Percentiles rank a stretch among this genome's conserved stretches.
These are phyloP conservation scores for Cryptosula pallasiana DNA, from an alignment of 2,888 invertebrate genomes.

Conservation along the genomic window DNA sequence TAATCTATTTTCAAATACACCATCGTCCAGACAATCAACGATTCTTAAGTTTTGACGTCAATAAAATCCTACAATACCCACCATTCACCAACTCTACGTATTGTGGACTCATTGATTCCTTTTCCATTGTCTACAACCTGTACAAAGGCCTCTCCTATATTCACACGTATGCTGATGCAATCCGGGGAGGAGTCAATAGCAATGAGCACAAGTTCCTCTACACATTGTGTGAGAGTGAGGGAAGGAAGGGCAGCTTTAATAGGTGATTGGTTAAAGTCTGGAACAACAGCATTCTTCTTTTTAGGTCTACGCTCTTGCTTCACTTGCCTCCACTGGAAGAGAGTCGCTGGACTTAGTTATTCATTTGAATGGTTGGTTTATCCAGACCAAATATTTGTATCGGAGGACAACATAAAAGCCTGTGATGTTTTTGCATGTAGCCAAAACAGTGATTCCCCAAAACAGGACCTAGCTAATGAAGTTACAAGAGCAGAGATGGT, in stretches of 20 bases:
- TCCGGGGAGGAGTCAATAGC: conserved; percentile 1
- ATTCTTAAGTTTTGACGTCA: no score
- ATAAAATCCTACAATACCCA: no score
- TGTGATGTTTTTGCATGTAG: no score
- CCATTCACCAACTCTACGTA: not conserved
- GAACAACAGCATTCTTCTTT: not conserved
- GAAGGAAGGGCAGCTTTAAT: not conserved
- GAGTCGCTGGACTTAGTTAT: no score
- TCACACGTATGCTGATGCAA: conserved; percentile 67
- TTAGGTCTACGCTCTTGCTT: not conserved
- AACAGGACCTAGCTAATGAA: no score
- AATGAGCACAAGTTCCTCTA: not conserved
- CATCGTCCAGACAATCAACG: no score
- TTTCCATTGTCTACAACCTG: conserved; percentile 74
- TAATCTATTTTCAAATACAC: no score
- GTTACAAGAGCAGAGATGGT: no score
- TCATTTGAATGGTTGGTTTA: no score
- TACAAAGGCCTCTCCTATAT: conserved; percentile 61
- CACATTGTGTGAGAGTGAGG: not conserved
- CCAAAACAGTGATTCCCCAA: no score
- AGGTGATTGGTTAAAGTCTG: not conserved
- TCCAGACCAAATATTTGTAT: no score
- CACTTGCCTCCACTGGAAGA: conserved; percentile 9
- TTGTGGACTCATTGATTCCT: conserved; percentile 57
- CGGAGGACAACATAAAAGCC: no score